Percentiles rank a stretch among this genome's conserved stretches.
Evolutionary conservation across 2,888 invertebrate genomes (phyloP).

Genomic region (Invenusta paracnida): DNA sequence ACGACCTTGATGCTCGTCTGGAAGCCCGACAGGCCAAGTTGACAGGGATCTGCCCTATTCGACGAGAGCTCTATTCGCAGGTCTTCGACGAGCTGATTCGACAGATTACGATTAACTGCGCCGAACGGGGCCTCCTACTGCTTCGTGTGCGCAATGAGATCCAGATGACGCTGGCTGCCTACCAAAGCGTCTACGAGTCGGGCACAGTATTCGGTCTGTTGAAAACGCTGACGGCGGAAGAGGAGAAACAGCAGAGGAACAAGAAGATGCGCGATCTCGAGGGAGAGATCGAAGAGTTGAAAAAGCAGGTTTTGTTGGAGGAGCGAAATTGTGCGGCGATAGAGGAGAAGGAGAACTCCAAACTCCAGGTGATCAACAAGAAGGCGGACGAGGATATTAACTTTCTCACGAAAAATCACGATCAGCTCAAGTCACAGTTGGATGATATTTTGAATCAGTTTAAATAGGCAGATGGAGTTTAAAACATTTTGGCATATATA

Average conservation of each 20-base stretch:
- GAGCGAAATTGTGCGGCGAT: neutral
- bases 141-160: slow-evolving; percentile 85
- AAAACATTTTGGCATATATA: too few relatives aligned
- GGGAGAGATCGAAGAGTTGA: neutral
- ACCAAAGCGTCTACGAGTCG: slow-evolving; percentile 84
- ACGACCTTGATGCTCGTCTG: neutral
- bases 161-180: slow-evolving; percentile 83
- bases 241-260: slow-evolving; percentile 66
- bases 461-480: too few relatives aligned
- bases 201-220: slow-evolving; percentile 90
- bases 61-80: neutral
- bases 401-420: neutral
- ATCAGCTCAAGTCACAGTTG: neutral
- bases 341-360: neutral
- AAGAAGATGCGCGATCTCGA: neutral
- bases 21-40: neutral
- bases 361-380: neutral
- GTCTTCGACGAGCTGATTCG: neutral
- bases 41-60: slow-evolving; percentile 22
- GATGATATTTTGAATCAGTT: slow-evolving; percentile 21
- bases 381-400: neutral
- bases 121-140: slow-evolving; percentile 79
- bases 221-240: slow-evolving; percentile 80
- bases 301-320: neutral
- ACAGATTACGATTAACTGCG: slow-evolving; percentile 75